Evolutionary conservation across 2,113 vertebrate species (phyloP), one percentile per base, ranked within the genome.

Genomic region (Gadus chalcogrammus): DNA sequence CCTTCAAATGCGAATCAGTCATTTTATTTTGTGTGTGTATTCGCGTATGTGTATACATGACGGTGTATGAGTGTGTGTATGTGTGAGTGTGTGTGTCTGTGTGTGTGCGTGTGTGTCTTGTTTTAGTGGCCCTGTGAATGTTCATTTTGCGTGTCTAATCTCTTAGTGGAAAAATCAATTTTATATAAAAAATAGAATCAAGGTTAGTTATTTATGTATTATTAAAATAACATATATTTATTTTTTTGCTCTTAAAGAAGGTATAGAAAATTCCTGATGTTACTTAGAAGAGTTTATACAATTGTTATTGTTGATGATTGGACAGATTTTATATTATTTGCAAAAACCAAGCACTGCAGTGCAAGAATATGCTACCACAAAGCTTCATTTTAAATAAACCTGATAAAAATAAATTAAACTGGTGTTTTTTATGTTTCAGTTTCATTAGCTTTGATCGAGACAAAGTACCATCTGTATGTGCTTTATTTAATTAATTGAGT

Each of bases 151-250:
- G 74, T 86, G 76, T 84, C 67, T 82, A 78, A 86, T 78, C 71
- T 75, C 67, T 68, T 90, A 88, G 85, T 74, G 76, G 62, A 76
- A 67, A 83, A 78, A 79, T 35, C 70, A 64, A 69, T 86, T 89
- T 89, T 90, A 83, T 88, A 88, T 77, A 82, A 81, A 83, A 27
- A 83, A 27, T 64, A 68, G 73, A 38, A 74, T 66, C 70, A 73
- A 76, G 64, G 71, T 88, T 90, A 89, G 84, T 89, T 89, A 92
- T 92, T 92, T 92, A 92, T 92, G 86, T 89, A 79, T 90, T 85
- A 88, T 87, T 77, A 80, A 77, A 91, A 89, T 65, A 82, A 83
- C 83, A 73, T 83, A 79, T 92, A 92, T 91, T 92, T 92, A 91
- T 92, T 91, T 87, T 92, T 91, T 87, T 87, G 76, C 87, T 72